Evolutionary conservation across 2,888 invertebrate species (phyloP).

Genomic region (Caenorhabditis zanzibari): DNA sequence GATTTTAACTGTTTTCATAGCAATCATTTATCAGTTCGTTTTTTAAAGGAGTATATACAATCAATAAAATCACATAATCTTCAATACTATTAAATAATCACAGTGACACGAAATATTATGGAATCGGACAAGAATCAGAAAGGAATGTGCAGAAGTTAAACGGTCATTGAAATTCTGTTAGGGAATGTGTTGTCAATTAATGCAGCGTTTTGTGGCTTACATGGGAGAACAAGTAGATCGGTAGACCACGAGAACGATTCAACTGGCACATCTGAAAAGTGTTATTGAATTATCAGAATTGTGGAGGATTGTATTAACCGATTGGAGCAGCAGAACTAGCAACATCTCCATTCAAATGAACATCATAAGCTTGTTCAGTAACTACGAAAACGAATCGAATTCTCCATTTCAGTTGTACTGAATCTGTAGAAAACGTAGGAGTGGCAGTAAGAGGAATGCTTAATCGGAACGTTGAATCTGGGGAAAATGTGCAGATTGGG

Average conservation of each 20-base stretch:
- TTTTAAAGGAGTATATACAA: constrained; percentile 1
- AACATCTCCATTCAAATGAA: constrained; percentile 45
- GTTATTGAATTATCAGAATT: not conserved
- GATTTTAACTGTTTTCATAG: constrained; percentile 10
- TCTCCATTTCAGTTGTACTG: constrained; percentile 92
- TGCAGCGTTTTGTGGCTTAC: constrained; percentile 87
- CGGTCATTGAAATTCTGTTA: constrained; percentile 53
- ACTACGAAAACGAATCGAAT: constrained; percentile 96
- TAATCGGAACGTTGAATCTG: constrained; percentile 92
- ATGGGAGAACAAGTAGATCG: constrained; percentile 94
- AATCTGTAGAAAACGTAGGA: constrained; percentile 94
- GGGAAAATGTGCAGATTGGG: constrained; percentile 92
- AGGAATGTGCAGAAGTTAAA: not conserved
- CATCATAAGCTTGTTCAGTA: constrained; percentile 70
- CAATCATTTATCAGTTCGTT: constrained; percentile 23
- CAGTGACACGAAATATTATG: constrained; percentile 1
- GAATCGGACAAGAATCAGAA: not conserved
- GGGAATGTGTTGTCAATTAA: constrained; percentile 65
- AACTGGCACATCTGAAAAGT: constrained; percentile 85
- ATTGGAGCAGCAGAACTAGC: constrained; percentile 58
- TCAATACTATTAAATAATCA: not conserved
- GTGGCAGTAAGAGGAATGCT: constrained; percentile 96
- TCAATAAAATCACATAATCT: too few species aligned
- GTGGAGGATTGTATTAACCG: constrained; percentile 22
- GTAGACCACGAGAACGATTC: constrained; percentile 99